Conservation (phyloP, 2,113 vertebrate genomes). For the Phycodurus eques region DNA sequence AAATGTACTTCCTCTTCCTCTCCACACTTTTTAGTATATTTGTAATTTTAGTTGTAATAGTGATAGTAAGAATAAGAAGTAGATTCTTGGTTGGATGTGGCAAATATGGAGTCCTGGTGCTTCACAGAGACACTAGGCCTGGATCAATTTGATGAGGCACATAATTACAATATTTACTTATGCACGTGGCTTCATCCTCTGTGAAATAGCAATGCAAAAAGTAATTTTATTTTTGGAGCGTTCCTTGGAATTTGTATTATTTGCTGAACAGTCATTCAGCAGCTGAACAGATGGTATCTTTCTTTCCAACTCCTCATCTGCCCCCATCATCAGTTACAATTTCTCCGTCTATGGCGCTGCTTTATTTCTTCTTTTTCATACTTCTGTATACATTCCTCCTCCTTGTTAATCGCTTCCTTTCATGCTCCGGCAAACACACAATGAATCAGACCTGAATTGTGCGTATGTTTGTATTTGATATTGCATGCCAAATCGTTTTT, state of each 20-base stretch:
- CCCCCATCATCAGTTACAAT: conserved; percentile 9
- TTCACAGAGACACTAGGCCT: background rate
- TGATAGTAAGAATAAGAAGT: too few relatives aligned
- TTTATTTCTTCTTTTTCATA: background rate
- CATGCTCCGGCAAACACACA: conserved; percentile 20
- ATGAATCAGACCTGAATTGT: conserved; percentile 13
- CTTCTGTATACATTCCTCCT: background rate
- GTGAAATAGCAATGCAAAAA: background rate
- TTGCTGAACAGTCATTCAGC: conserved; percentile 3
- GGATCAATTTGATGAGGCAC: background rate
- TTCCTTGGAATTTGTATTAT: background rate
- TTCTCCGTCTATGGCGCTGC: conserved; percentile 1
- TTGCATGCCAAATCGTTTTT: conserved; percentile 44
- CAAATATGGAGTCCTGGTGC: background rate
- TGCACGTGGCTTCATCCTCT: background rate
- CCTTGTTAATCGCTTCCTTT: conserved; percentile 8
- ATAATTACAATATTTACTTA: background rate
- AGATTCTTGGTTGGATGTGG: background rate
- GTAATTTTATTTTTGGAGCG: background rate
- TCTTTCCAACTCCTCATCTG: conserved; percentile 14
- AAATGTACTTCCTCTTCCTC: background rate
- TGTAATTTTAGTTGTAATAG: too few relatives aligned
- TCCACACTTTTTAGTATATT: background rate
- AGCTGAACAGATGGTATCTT: conserved; percentile 26
- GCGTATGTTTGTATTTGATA: conserved; percentile 1